Conservation (phyloP, 2,888 invertebrate genomes). For the Rhyacophila evoluta region DNA sequence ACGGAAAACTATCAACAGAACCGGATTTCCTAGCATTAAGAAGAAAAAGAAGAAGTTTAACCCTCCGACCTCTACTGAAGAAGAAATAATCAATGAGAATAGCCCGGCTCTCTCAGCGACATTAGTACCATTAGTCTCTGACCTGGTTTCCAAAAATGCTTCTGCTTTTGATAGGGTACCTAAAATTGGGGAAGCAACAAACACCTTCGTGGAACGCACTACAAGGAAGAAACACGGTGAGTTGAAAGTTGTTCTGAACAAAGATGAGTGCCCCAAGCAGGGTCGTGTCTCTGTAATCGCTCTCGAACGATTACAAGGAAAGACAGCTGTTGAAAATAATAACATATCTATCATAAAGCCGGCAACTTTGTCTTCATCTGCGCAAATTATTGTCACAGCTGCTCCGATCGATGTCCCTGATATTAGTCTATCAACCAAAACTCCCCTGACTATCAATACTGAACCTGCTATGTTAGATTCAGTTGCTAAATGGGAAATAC, state of each 20-base stretch:
- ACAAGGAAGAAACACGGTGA: constrained; percentile 63
- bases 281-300: constrained; percentile 73
- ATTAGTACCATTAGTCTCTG: background rate
- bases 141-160: constrained; percentile 53
- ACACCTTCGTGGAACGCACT: constrained; percentile 75
- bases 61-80: constrained; percentile 45
- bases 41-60: constrained; percentile 80
- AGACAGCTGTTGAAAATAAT: constrained; percentile 58
- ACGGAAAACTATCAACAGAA: constrained; percentile 85
- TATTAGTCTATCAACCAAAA: background rate
- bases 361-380: background rate
- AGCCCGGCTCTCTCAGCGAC: background rate
- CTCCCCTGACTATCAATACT: constrained; percentile 34
- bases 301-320: constrained; percentile 72
- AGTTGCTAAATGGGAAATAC: constrained; percentile 70
- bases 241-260: constrained; percentile 67
- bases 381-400: background rate
- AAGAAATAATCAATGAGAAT: constrained; percentile 51
- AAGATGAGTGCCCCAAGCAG: constrained; percentile 68
- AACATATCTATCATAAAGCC: constrained; percentile 55
- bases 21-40: constrained; percentile 88
- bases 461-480: constrained; percentile 57
- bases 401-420: background rate
- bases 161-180: constrained; percentile 77
- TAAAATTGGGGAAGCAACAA: constrained; percentile 76